Conservation (phyloP, 2,888 invertebrate genomes). For the Heliconius charithonia region DNA sequence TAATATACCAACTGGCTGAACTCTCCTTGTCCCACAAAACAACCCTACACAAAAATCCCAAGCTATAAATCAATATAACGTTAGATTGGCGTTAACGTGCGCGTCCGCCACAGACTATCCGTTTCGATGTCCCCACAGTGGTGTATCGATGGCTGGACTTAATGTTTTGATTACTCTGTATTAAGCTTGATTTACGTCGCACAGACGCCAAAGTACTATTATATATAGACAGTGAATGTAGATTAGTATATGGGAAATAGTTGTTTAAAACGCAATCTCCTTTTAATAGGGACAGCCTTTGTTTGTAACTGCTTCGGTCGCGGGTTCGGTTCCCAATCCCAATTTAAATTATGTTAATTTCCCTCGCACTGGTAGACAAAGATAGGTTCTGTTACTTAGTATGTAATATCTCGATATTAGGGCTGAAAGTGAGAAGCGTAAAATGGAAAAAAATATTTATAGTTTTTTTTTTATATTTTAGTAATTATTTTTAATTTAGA, state of each 20-base stretch:
- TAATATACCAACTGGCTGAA: background rate
- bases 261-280: background rate
- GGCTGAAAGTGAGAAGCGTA: too few species aligned
- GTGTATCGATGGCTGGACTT: conserved; percentile 34
- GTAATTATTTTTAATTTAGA: too few species aligned
- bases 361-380: too few species aligned
- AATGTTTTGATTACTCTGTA: conserved; percentile 31
- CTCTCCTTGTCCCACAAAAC: background rate
- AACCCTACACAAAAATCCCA: conserved; percentile 30
- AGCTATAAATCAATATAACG: conserved; percentile 51
- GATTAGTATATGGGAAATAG: background rate
- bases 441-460: too few species aligned
- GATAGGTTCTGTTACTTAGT: too few species aligned
- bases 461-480: too few species aligned
- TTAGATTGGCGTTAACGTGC: conserved; percentile 51
- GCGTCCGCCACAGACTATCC: conserved; percentile 50
- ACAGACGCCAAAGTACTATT: conserved; percentile 5
- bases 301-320: too few species aligned
- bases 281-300: too few species aligned
- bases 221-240: background rate
- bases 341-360: too few species aligned
- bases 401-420: too few species aligned
- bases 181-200: conserved; percentile 28
- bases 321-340: too few species aligned
- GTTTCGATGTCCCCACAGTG: conserved; percentile 37